Base-by-base conservation (phyloP, 1,140 invertebrate genomes). In the Temnothorax curvispinosus region DNA sequence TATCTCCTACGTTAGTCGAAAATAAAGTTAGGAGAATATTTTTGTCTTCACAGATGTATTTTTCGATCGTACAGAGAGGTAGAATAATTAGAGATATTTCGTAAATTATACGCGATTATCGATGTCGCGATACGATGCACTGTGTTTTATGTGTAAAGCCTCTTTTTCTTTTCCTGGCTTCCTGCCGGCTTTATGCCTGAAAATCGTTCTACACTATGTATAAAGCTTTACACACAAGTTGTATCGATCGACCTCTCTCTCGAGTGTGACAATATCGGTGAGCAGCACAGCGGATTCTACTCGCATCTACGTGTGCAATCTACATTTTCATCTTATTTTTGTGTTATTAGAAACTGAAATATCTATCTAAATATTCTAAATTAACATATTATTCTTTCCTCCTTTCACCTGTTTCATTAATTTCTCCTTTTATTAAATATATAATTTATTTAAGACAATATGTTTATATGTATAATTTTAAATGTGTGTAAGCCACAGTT, bases 211-310 rank as follows among this genome's bases (percentile, higher is more conserved):
- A 47, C 54, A 60, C 74, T 76, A 75, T 44, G 74, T 72, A 50
- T 47, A 64, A 81, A 87, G 69, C 78, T 85, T 76, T 81, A 75
- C 69, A 64, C 21, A 85, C 72, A 85, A 89, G 84, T 67, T 11
- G 41, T 89, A 90, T 90, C 50, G 87, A 89, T 89, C 64, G 77
- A 21, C 60, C 76, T 27, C 27, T 27, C 27, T 27, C 27, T 87
- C 85, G 85, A 90, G 69, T 84, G 69, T 62, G 56, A 41, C 87
- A 64, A 41, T 76, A 88, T 88, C 44, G 62, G 78, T 85, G 77
- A 56, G 21, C 65, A 82, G 80, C 88, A 86, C 44, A 38, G 15
- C 9, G n/a, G 35, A 62, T 84, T 74, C 69, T 50, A 47, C 32
- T 80, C 47, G 78, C 62, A 50, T 67, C 13, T 27, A 69, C 15